These are phyloP conservation scores for Pachycephala philippinensis DNA, from an alignment of 2,113 vertebrate genomes.

Conservation along the genomic window DNA sequence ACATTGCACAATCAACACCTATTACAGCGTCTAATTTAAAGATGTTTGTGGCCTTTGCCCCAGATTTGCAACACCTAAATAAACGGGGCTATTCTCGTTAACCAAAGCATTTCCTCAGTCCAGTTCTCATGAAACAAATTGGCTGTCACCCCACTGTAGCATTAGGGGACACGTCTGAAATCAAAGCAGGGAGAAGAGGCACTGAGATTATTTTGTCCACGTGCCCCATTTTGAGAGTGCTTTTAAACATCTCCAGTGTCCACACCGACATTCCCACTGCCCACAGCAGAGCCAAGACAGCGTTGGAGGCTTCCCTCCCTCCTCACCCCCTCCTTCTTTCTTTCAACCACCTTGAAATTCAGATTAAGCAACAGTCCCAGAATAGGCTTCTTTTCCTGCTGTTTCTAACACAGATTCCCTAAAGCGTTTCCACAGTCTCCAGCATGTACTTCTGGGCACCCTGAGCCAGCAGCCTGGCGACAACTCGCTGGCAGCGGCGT, in stretches of 20 bases:
- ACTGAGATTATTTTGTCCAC: background rate
- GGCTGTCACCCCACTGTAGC: background rate
- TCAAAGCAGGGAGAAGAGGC: background rate
- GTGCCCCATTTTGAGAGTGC: background rate
- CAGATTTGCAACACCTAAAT: constrained; percentile 18
- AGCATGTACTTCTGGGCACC: background rate
- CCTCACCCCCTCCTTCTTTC: background rate
- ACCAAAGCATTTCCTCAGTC: background rate
- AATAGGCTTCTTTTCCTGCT: background rate
- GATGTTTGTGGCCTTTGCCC: background rate
- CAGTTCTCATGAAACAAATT: background rate
- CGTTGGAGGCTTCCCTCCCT: background rate
- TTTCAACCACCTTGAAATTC: constrained; percentile 7
- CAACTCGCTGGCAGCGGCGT: background rate
- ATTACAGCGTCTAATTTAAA: background rate
- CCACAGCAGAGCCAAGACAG: background rate
- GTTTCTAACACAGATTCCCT: background rate
- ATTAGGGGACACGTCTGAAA: background rate
- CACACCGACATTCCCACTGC: background rate
- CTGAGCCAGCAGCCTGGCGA: background rate
- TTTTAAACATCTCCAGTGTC: background rate
- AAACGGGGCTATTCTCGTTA: background rate
- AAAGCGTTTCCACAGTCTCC: background rate
- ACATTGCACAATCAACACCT: constrained; percentile 36
- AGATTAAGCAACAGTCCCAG: background rate